Conservation (phyloP, 2,888 invertebrate genomes). For the Rambutsinella grinnellia region DNA sequence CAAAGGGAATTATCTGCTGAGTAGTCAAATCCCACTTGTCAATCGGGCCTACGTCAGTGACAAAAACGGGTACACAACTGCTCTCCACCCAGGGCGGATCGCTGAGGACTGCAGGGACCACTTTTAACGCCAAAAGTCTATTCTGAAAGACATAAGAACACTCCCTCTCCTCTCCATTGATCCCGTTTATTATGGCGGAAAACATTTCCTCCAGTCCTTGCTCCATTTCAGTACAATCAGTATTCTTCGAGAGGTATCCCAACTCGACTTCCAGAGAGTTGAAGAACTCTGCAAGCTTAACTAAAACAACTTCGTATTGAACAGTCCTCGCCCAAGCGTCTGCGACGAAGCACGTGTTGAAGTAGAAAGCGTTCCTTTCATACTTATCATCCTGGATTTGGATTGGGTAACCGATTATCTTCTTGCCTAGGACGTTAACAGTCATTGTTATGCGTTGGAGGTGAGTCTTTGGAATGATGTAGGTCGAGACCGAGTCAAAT, state of each 20-base stretch:
- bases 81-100: slow-evolving; percentile 87
- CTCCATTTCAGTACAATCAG: slow-evolving; percentile 74
- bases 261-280: slow-evolving; percentile 82
- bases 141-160: slow-evolving; percentile 78
- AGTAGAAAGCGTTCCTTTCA: slow-evolving; percentile 92
- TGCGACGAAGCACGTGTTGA: slow-evolving; percentile 95
- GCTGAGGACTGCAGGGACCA: slow-evolving; percentile 80
- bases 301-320: slow-evolving; percentile 94
- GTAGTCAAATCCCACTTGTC: slow-evolving; percentile 94
- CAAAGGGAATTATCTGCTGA: slow-evolving; percentile 88
- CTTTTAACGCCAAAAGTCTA: slow-evolving; percentile 90
- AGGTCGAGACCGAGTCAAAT: slow-evolving; percentile 93
- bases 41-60: slow-evolving; percentile 77
- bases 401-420: slow-evolving; percentile 93
- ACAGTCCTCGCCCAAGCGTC: slow-evolving; percentile 90
- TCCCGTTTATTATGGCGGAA: slow-evolving; percentile 63
- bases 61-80: slow-evolving; percentile 90
- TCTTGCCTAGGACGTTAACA: slow-evolving; percentile 85
- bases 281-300: slow-evolving; percentile 92
- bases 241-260: slow-evolving; percentile 80
- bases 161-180: slow-evolving; percentile 45
- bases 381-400: slow-evolving; percentile 90
- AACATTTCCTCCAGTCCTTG: slow-evolving; percentile 69
- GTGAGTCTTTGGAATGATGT: slow-evolving; percentile 95
- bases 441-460: slow-evolving; percentile 91